Base-by-base conservation (phyloP, 2,888 invertebrate species). In the Furcula furcula region DNA sequence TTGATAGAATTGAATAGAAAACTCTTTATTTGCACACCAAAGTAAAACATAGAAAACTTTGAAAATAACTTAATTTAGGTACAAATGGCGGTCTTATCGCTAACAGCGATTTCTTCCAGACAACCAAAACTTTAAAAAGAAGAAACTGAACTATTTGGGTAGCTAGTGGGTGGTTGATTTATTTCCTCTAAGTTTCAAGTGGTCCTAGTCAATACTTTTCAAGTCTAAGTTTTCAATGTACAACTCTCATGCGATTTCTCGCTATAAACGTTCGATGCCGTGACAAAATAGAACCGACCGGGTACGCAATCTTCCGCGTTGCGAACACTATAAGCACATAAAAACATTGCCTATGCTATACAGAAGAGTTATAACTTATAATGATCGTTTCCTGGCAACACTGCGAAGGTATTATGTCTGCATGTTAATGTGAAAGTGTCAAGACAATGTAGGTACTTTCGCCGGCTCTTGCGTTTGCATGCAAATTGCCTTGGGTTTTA, bases 361-460 rank as follows among this genome's bases (percentile, higher is more conserved):
- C 55, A 48, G 53, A 49, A 39, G 15, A 35, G 48, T 37, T 45
- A 47, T 55, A 56, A 45, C 31, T 51, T 43, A 53, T 47, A 46
- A 55, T 54, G 53, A 60, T 52, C 50, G 62, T 75, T 78, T 78
- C 75, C 71, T 73, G 65, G 72, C 65, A 73, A 57, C 58, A 40
- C 56, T 61, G 46, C 48, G 47, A 47, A 48, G 51, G 42, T 48
- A 47, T 51, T 49, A 51, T 55, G 61, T 57, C 57, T 63, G 68
- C 65, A 66, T 74, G 57, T 52, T 67, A 67, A 77, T 74, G 79
- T 67, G 79, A 81, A 83, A 81, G 81, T 66, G 55, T 55, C 46
- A 63, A 58, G 58, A 71, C 73, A 72, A 69, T 71, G 64, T n/a
- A n/a, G n/a, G n/a, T 63, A 67, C 77, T 79, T 77, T 77, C 79